Conservation (phyloP, 2,113 vertebrate species). For the Hemichromis elongatus region DNA sequence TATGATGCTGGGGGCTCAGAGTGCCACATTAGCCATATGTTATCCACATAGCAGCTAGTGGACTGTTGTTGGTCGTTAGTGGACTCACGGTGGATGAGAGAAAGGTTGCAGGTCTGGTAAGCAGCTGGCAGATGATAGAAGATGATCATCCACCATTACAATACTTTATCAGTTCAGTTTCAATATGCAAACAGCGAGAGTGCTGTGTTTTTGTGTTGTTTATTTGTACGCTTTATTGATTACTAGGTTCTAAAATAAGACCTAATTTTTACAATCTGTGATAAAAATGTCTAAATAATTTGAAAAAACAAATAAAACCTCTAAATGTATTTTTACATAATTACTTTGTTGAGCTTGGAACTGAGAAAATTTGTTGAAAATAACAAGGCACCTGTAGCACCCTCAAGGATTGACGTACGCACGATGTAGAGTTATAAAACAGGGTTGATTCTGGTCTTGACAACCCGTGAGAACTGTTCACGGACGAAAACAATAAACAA, state of each 20-base stretch:
- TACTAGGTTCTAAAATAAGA: background rate
- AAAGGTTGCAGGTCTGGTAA: background rate
- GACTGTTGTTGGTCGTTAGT: background rate
- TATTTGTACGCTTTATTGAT: background rate
- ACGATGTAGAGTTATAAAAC: too few species aligned
- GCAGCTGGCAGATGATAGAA: background rate
- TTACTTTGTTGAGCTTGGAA: background rate
- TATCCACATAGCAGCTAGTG: background rate
- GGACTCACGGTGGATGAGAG: accelerated
- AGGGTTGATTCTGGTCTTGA: too few species aligned
- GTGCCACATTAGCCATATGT: background rate
- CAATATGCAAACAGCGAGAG: background rate
- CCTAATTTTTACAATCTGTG: background rate
- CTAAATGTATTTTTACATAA: background rate
- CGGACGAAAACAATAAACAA: too few species aligned
- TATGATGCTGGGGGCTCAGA: background rate
- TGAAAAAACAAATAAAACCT: background rate
- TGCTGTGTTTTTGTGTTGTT: background rate
- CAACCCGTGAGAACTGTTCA: too few species aligned
- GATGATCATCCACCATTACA: background rate
- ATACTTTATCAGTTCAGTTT: background rate
- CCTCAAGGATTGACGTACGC: too few species aligned
- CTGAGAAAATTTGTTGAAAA: background rate
- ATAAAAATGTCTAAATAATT: background rate
- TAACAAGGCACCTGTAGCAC: background rate